Evolutionary conservation across 1,140 invertebrate species (phyloP).

Genomic region (Carcinoscorpius rotundicauda): DNA sequence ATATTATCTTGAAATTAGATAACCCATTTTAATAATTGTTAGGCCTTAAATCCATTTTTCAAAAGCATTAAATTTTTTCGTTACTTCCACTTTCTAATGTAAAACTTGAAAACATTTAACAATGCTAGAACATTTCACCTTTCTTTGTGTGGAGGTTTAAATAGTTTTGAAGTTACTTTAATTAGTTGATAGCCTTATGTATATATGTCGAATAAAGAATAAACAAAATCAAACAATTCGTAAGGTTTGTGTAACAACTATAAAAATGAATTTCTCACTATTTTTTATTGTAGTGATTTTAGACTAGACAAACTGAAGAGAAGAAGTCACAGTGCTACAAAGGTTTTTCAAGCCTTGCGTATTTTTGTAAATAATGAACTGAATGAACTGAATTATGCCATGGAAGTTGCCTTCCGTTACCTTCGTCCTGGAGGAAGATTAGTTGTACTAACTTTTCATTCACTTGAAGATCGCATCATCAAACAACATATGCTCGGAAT

Average conservation of each 20-base stretch:
- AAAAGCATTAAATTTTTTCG: no score
- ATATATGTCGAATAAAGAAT: no score
- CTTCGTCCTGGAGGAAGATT: conserved; percentile 62
- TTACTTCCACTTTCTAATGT: no score
- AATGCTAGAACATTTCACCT: no score
- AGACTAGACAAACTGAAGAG: conserved; percentile 56
- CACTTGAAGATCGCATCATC: conserved; percentile 87
- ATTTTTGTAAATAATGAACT: conserved; percentile 97
- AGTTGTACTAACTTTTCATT: conserved; percentile 79
- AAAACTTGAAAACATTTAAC: no score
- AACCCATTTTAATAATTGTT: no score
- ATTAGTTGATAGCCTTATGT: no score
- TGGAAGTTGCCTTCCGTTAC: conserved; percentile 60
- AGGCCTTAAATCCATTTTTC: no score
- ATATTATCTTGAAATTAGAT: no score
- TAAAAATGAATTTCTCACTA: conserved; percentile 5
- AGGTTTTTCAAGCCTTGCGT: conserved; percentile 84
- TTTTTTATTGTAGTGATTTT: conserved; percentile 34
- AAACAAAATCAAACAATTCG: background rate
- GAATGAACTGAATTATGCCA: conserved; percentile 86
- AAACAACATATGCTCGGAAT: conserved; percentile 77
- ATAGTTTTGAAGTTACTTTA: no score
- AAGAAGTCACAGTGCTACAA: conserved; percentile 69
- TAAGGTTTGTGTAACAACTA: conserved; percentile 9
- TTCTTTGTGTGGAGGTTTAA: no score